These are phyloP conservation scores for Lydus trimaculatus DNA, from an alignment of 2,888 invertebrate species.

Conservation along the genomic window DNA sequence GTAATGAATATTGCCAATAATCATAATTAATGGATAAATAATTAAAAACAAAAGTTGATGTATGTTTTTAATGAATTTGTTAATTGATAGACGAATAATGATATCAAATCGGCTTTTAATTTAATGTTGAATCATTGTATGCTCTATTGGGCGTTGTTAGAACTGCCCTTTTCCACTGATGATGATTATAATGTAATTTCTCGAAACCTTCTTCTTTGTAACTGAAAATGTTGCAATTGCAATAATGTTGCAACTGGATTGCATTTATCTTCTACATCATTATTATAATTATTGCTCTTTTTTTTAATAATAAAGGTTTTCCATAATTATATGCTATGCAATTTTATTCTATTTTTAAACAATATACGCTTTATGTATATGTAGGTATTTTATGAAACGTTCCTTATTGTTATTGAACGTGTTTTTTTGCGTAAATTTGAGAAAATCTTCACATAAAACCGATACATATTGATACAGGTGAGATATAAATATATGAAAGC, in stretches of 20 bases:
- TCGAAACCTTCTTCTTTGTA: background rate
- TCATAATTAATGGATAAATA: background rate
- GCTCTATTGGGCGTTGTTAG: constrained; percentile 21
- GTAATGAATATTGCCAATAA: background rate
- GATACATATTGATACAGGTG: constrained; percentile 18
- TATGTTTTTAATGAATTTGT: background rate
- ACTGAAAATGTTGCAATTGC: background rate
- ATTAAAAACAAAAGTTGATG: background rate
- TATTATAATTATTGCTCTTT: background rate
- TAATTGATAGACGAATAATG: constrained; percentile 25
- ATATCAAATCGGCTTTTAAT: constrained; percentile 31
- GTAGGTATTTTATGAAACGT: background rate
- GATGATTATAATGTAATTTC: background rate
- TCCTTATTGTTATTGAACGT: background rate
- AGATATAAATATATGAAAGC: constrained; percentile 17
- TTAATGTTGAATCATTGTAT: constrained; percentile 24
- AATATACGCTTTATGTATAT: too few species aligned
- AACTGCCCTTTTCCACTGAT: background rate
- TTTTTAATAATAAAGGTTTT: too few species aligned
- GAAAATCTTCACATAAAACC: background rate
- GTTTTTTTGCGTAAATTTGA: background rate
- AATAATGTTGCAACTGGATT: background rate
- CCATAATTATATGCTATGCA: too few species aligned
- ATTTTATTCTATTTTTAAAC: too few species aligned
- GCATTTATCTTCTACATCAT: background rate